A percentile compares a stretch with the other conserved stretches of the same genome.
Conservation (phyloP, 2,888 invertebrate genomes). For the Acronicta aceris region DNA sequence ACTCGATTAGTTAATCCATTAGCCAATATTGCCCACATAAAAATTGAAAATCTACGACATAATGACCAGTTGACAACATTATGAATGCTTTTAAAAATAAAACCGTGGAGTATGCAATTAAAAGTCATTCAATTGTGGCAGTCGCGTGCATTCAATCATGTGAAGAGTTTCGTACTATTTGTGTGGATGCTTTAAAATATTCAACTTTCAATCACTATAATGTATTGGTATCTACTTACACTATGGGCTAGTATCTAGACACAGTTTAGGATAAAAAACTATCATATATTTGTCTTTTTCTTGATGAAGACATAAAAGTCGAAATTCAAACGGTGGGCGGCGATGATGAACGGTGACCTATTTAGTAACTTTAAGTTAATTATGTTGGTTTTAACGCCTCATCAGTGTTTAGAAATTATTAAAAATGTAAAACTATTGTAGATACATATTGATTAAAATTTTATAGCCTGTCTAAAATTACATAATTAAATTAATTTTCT, state of each 20-base stretch:
- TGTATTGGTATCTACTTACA: slow-evolving; percentile 17
- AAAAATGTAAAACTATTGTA: too few relatives aligned
- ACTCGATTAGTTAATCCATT: slow-evolving; percentile 43
- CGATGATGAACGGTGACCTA: too few relatives aligned
- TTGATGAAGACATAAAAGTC: too few relatives aligned
- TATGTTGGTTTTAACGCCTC: too few relatives aligned
- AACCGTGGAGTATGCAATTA: slow-evolving; percentile 46
- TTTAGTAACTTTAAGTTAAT: too few relatives aligned
- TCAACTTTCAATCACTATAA: slow-evolving; percentile 43
- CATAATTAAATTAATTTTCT: too few relatives aligned
- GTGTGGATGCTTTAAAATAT: slow-evolving; percentile 48
- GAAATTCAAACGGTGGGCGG: too few relatives aligned
- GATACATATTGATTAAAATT: too few relatives aligned
- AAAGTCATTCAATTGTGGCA: slow-evolving; percentile 53
- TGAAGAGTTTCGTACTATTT: slow-evolving; percentile 51
- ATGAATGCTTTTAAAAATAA: slow-evolving; percentile 31
- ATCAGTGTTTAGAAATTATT: too few relatives aligned
- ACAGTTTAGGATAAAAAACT: neutral
- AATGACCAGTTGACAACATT: slow-evolving; percentile 36
- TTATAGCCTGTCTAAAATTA: too few relatives aligned
- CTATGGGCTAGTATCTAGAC: neutral
- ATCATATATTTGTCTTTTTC: too few relatives aligned
- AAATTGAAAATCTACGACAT: slow-evolving; percentile 48
- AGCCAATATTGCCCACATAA: slow-evolving; percentile 33
- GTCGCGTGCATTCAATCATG: slow-evolving; percentile 62